These are phyloP conservation scores for Oreortyx pictus DNA, from an alignment of 2,797 vertebrate genomes.

Conservation along the genomic window DNA sequence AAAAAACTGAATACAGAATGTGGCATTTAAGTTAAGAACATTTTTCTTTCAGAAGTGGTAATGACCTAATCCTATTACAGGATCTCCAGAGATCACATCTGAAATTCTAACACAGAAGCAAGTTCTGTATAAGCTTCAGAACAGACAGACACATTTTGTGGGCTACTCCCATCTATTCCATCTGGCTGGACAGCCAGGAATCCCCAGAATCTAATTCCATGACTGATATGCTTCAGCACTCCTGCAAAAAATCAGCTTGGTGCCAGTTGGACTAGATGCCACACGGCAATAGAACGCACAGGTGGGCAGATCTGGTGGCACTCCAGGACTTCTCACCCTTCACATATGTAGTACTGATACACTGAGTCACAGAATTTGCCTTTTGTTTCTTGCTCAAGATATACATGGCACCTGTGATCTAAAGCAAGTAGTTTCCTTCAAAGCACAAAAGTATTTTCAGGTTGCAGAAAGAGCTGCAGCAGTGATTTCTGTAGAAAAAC, in stretches of 20 bases:
- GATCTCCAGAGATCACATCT: neutral
- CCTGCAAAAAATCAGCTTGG: neutral
- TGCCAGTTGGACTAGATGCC: neutral
- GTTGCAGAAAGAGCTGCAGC: neutral
- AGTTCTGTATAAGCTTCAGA: neutral
- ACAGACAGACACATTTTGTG: neutral
- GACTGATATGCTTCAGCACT: accelerated
- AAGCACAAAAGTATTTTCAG: neutral
- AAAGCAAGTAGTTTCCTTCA: neutral
- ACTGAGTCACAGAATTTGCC: neutral
- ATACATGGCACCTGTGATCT: neutral
- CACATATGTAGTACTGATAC: neutral
- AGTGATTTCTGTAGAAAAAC: neutral
- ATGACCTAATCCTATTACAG: neutral
- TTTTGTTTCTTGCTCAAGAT: neutral
- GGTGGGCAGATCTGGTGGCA: neutral
- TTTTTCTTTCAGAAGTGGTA: neutral
- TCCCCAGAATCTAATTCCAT: neutral
- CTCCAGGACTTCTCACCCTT: neutral
- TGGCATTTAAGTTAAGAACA: neutral
- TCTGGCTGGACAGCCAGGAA: neutral
- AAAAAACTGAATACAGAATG: neutral
- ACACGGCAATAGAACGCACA: accelerated
- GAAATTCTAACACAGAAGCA: neutral
- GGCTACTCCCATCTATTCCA: neutral